Conservation (phyloP, 2,797 vertebrate genomes). For the Sebastes flavidus region DNA sequence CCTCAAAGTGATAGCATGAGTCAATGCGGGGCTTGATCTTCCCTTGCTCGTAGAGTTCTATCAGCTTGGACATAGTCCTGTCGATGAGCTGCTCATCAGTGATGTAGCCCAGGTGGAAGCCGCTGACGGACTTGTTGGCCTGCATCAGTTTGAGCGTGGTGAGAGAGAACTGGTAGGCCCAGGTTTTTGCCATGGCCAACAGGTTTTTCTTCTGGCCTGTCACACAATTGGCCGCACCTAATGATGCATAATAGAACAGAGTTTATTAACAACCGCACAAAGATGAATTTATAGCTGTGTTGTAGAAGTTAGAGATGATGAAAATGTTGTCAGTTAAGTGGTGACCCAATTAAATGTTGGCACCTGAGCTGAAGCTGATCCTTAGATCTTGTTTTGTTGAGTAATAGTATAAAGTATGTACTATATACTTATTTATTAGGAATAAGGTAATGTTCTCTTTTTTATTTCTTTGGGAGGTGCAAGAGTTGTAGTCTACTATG, state of each 20-base stretch:
- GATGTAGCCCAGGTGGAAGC: slow-evolving; percentile 87
- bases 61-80: slow-evolving; percentile 78
- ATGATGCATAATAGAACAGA: not conserved
- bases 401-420: not conserved
- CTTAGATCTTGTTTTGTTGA: not conserved
- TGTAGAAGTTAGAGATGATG: no score
- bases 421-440: not conserved
- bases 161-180: slow-evolving; percentile 94
- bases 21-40: slow-evolving; percentile 92
- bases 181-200: slow-evolving; percentile 89
- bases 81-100: slow-evolving; percentile 74
- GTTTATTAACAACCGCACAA: not conserved
- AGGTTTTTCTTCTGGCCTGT: slow-evolving; percentile 91
- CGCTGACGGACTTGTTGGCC: slow-evolving; percentile 88
- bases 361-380: not conserved
- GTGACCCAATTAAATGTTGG: not conserved
- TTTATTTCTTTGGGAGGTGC: not conserved
- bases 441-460: not conserved
- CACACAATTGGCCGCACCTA: slow-evolving; percentile 89
- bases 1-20: slow-evolving; percentile 90
- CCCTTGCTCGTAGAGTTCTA: slow-evolving; percentile 88
- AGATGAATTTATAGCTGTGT: not conserved
- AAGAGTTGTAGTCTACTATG: no score
- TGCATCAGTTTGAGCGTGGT: slow-evolving; percentile 87
- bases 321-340: not conserved